Base-by-base conservation (phyloP, 2,888 invertebrate genomes). In the Pedicia rivosa region DNA sequence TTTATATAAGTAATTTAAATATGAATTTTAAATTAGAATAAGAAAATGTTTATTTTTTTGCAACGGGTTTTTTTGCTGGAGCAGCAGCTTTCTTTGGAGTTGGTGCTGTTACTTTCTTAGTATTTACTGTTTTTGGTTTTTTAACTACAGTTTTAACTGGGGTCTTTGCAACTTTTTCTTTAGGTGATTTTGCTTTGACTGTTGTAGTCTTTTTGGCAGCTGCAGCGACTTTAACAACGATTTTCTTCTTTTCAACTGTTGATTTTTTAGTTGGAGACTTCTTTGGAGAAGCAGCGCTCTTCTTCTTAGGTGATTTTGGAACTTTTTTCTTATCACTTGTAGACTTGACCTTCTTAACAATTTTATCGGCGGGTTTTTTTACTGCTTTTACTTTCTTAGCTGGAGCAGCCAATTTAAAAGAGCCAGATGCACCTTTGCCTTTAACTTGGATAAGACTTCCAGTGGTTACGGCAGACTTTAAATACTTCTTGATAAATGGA, bases 401-500 rank as follows among this genome's bases (percentile, higher is more conserved):
- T 10, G 46, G 38, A 30, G 41, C 15, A 3, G 47, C 40, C 8
- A 48, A n/a, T 10, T 43, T 46, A 35, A 47, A 47, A 2, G 47
- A 47, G 7, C 47, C 47, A 2, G 12, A 16, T 3, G 40, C 22
- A n/a, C 42, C 45, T 1, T 14, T 42, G 7, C 44, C 44, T 32
- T 47, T 50, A 6, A 45, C 43, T 33, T 48, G 48, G 3, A 43
- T 16, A 25, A 72, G 48, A n/a, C 54, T 52, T 5, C 69, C 68
- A 28, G 61, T 59, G 2, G 55, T 59, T n/a, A 75, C 67, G 12
- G 69, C 69, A n/a, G 56, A 50, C 50, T 70, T 73, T 42, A 74
- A 46, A 45, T 67, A 72, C 40, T 67, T 70, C 43, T 66, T 70
- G 46, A 77, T 74, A 54, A 66, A 72, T 2, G 65, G 64, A 2